A percentile compares a stretch with the other conserved stretches of the same genome.
phyloP scores from a whole-genome alignment of 30 jellyfish, hydroid and myxozoan species.

The Cassiopea andromeda region DNA sequence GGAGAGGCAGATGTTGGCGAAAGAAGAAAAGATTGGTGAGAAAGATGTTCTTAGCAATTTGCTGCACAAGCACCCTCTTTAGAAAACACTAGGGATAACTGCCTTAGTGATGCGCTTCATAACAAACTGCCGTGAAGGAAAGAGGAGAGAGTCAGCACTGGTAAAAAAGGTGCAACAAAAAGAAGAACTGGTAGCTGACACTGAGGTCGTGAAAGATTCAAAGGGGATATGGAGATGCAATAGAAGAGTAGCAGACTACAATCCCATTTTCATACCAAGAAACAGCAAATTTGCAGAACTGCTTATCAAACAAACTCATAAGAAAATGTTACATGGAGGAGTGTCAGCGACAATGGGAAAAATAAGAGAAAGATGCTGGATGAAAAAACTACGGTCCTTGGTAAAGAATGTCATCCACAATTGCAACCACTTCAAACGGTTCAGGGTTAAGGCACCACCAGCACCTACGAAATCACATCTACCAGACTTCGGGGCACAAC shows the following conservation, averaged over 20 bases:
- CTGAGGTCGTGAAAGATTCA: conserved; percentile 33
- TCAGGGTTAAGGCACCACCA: conserved; percentile 22
- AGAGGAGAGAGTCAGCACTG: conserved; percentile 32
- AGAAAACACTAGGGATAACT: conserved; percentile 13
- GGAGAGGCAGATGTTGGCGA: conserved; percentile 9
- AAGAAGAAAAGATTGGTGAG: conserved; percentile 26
- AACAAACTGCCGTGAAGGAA: conserved; percentile 57
- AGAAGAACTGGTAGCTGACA: conserved; percentile 36
- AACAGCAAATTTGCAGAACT: conserved; percentile 55
- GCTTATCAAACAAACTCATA: conserved; percentile 55
- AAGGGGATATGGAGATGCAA: conserved; percentile 62
- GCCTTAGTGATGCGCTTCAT: conserved; percentile 68
- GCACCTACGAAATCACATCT: conserved; percentile 27
- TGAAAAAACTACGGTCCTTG: conserved; percentile 37
- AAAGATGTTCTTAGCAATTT: not conserved
- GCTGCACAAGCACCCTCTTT: not conserved
- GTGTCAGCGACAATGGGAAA: conserved; percentile 63
- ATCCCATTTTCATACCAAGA: conserved; percentile 67
- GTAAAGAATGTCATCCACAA: conserved; percentile 34
- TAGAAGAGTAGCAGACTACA: conserved; percentile 68
- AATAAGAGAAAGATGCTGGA: conserved; percentile 50
- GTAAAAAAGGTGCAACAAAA: conserved; percentile 55
- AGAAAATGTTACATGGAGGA: conserved; percentile 66
- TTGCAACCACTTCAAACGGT: conserved; percentile 33
- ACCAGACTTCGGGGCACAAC: conserved; percentile 23